These are phyloP conservation scores for Cheumatopsyche charites DNA, from an alignment of 1,140 invertebrate species.

Conservation along the genomic window DNA sequence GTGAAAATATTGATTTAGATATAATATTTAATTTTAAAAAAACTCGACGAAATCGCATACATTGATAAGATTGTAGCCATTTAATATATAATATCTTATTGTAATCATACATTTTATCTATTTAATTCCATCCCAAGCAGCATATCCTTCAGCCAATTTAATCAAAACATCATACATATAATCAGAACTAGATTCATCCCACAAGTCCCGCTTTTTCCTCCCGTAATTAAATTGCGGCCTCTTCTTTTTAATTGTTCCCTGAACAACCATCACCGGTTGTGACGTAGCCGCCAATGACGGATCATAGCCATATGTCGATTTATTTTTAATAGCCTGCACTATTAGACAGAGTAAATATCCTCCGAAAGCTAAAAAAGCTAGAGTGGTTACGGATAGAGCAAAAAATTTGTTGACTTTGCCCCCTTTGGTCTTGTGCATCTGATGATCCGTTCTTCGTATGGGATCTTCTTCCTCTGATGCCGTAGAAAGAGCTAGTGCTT, in stretches of 20 bases:
- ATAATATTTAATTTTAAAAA: too few species aligned
- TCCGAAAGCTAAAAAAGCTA: constrained; percentile 79
- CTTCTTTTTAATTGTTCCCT: constrained; percentile 58
- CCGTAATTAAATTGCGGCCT: constrained; percentile 54
- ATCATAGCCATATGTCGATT: constrained; percentile 52
- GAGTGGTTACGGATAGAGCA: constrained; percentile 72
- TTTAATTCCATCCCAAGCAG: constrained; percentile 51
- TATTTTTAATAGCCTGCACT: constrained; percentile 70
- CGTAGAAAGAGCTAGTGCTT: constrained; percentile 56
- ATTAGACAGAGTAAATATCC: constrained; percentile 77
- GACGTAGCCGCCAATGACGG: constrained; percentile 50
- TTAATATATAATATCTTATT: too few species aligned
- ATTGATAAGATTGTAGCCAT: too few species aligned
- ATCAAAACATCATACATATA: constrained; percentile 60
- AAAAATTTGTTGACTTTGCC: constrained; percentile 71
- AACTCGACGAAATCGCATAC: too few species aligned
- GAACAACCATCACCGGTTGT: constrained; percentile 52
- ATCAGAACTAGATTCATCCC: constrained; percentile 55
- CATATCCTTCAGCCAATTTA: constrained; percentile 63
- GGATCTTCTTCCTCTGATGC: constrained; percentile 50
- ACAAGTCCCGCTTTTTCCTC: constrained; percentile 52
- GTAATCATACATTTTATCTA: too few species aligned
- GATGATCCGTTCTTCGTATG: constrained; percentile 52
- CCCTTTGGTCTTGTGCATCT: constrained; percentile 53
- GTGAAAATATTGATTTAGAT: too few species aligned